Conservation (phyloP, 1,140 invertebrate genomes). For the Araneus ventricosus region DNA sequence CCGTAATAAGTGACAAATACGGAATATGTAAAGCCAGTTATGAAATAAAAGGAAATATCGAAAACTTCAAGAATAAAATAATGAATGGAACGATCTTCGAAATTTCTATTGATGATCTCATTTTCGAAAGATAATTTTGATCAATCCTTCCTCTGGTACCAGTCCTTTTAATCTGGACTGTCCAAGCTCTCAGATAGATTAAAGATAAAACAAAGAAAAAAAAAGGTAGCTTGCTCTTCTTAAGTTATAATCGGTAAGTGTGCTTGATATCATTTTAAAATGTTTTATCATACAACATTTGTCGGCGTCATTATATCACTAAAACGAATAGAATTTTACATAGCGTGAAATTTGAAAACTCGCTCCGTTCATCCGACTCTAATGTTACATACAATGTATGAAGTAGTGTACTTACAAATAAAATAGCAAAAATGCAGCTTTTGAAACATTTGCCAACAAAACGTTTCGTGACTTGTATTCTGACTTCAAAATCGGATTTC, state of each 20-base stretch:
- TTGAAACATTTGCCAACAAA: too few species aligned
- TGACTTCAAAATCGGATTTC: too few species aligned
- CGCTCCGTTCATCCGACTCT: accelerated
- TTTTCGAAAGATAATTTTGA: too few species aligned
- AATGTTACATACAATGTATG: background rate
- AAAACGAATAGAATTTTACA: background rate
- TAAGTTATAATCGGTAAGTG: background rate
- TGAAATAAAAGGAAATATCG: background rate
- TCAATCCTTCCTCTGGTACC: too few species aligned
- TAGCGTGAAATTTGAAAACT: background rate
- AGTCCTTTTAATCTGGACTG: background rate
- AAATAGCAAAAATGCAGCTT: too few species aligned
- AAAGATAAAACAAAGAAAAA: background rate
- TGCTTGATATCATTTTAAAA: background rate
- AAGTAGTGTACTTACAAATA: too few species aligned
- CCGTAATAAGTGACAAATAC: background rate
- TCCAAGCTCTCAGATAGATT: background rate
- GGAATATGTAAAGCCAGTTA: too few species aligned
- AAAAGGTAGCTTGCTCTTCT: background rate
- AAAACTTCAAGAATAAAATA: background rate
- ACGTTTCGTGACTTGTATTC: too few species aligned
- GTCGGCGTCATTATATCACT: background rate
- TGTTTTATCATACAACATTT: background rate
- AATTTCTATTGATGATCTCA: too few species aligned
- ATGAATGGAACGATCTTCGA: background rate